These are phyloP conservation scores for Mionectes olivaceus DNA, from an alignment of 2,797 vertebrate genomes.

Conservation along the genomic window DNA sequence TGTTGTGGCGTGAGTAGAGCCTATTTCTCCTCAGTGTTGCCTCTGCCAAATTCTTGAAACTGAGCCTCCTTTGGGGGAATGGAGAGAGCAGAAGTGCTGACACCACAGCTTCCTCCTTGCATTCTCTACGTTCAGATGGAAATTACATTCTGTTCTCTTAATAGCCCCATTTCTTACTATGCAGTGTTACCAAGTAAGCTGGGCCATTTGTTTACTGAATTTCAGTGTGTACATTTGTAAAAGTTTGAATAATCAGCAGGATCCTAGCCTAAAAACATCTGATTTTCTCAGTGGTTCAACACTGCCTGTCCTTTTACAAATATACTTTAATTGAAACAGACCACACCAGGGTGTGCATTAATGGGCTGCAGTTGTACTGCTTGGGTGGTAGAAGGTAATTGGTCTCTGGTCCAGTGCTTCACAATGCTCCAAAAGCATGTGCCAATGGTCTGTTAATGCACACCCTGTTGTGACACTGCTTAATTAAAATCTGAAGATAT, in stretches of 20 bases:
- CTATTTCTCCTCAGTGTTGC: background rate
- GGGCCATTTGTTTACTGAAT: conserved; percentile 30
- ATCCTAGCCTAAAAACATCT: conserved; percentile 16
- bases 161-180: background rate
- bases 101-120: background rate
- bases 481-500: conserved; percentile 65
- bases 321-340: conserved; percentile 53
- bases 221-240: background rate
- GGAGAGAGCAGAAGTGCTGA: conserved; percentile 38
- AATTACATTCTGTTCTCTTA: conserved; percentile 18
- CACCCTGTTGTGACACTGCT: conserved; percentile 63
- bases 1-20: background rate
- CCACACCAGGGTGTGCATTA: conserved; percentile 45
- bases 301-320: conserved; percentile 24
- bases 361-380: conserved; percentile 35
- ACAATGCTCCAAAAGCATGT: conserved; percentile 48
- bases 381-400: conserved; percentile 67
- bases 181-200: background rate
- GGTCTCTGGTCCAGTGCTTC: conserved; percentile 62
- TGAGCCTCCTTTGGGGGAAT: background rate
- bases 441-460: conserved; percentile 30
- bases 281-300: conserved; percentile 18
- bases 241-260: conserved; percentile 27
- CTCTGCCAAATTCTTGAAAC: conserved; percentile 2
- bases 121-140: background rate